Conservation (phyloP, 2,888 invertebrate species). For the Rhamnusium bicolor region DNA sequence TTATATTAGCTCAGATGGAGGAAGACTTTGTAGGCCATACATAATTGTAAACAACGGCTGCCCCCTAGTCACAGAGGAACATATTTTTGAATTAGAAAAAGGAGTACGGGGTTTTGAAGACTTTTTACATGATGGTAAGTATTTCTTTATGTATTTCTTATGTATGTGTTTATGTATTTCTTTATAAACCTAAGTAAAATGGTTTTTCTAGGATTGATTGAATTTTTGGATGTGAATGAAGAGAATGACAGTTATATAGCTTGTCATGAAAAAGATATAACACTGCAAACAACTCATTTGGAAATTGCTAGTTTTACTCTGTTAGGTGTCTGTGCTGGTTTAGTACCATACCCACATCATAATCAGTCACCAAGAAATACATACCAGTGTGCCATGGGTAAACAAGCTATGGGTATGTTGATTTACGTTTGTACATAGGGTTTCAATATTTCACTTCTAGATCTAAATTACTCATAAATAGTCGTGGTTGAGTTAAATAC, state of each 20-base stretch:
- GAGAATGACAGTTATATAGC: conserved; percentile 97
- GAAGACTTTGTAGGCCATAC: conserved; percentile 95
- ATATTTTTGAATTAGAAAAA: conserved; percentile 86
- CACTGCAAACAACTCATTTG: conserved; percentile 89
- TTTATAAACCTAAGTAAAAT: background rate
- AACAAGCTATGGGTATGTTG: conserved; percentile 96
- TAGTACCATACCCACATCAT: conserved; percentile 99
- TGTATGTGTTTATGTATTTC: no score
- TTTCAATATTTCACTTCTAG: no score
- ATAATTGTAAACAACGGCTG: conserved; percentile 91
- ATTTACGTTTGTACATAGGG: background rate
- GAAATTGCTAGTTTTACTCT: conserved; percentile 98
- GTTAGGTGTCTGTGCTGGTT: conserved; percentile 97
- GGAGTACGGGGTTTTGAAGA: conserved; percentile 90
- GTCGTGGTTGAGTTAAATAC: no score
- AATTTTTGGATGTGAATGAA: conserved; percentile 99
- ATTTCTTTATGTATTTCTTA: no score
- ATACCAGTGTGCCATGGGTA: conserved; percentile 99
- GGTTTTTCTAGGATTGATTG: conserved; percentile 78
- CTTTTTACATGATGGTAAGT: conserved; percentile 87
- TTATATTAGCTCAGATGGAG: conserved; percentile 97
- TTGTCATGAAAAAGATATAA: conserved; percentile 88
- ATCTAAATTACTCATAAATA: no score
- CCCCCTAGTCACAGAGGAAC: conserved; percentile 84
- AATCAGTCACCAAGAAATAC: conserved; percentile 99